Evolutionary conservation across 2,113 vertebrate genomes (phyloP).

Genomic region (Nothocercus nigrocapillus): DNA sequence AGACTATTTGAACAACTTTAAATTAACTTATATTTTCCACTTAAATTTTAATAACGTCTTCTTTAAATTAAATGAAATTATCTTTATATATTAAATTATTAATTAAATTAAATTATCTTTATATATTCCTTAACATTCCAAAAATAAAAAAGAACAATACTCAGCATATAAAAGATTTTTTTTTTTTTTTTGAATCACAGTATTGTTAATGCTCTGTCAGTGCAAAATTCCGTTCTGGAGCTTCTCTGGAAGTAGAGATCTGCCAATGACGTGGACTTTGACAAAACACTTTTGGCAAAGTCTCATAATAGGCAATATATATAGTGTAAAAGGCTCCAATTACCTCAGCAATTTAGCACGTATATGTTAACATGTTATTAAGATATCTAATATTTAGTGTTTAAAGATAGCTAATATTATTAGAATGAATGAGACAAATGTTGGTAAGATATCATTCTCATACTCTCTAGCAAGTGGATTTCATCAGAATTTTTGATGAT

Average conservation of each 20-base stretch:
- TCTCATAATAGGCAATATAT: background rate
- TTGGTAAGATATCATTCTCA: background rate
- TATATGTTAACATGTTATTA: background rate
- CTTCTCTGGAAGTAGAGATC: background rate
- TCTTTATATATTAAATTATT: background rate
- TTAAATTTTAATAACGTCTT: background rate
- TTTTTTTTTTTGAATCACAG: background rate
- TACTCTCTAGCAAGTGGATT: background rate
- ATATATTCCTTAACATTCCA: background rate
- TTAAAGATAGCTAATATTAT: background rate
- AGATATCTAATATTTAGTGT: background rate
- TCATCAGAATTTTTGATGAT: background rate
- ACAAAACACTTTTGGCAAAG: background rate
- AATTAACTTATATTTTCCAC: background rate
- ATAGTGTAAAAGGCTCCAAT: background rate
- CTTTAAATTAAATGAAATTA: conserved; percentile 1
- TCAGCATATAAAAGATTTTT: background rate
- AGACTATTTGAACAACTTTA: background rate
- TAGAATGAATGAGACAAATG: background rate
- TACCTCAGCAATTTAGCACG: background rate
- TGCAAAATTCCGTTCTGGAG: background rate
- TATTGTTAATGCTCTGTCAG: background rate
- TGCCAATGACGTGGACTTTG: background rate
- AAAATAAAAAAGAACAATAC: background rate
- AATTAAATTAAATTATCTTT: conserved; percentile 1